phyloP scores from a whole-genome alignment of 2,113 vertebrate genomes.

The Ondatra zibethicus region DNA sequence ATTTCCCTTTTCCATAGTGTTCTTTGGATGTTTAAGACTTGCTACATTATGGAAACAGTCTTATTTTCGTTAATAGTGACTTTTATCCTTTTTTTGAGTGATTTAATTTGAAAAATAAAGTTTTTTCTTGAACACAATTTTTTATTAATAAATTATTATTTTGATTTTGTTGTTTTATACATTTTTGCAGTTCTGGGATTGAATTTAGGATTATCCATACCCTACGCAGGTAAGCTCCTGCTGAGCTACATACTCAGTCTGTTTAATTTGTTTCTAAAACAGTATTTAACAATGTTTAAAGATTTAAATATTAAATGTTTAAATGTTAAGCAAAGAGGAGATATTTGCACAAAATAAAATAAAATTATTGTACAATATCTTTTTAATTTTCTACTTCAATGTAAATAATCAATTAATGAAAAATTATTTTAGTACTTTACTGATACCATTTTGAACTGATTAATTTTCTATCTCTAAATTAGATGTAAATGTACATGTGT shows the following conservation, averaged over 20 bases:
- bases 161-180: not conserved
- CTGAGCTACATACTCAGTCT: too few relatives aligned
- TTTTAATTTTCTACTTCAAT: not conserved
- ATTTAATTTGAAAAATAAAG: not conserved
- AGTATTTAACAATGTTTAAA: not conserved
- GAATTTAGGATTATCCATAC: not conserved
- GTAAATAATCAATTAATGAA: not conserved
- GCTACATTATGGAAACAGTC: not conserved
- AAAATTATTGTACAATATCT: not conserved
- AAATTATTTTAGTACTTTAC: not conserved
- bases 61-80: not conserved
- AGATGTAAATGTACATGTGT: not conserved
- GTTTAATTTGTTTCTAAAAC: not conserved
- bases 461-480: not conserved
- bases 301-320: too few relatives aligned
- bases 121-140: conserved; percentile 10
- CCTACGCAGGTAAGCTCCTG: not conserved
- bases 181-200: not conserved
- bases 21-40: not conserved
- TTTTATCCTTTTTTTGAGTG: not conserved
- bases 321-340: not conserved
- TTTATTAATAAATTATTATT: not conserved
- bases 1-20: not conserved
- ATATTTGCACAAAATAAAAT: not conserved
- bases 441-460: not conserved